Evolutionary conservation across 2,113 vertebrate genomes (phyloP).

Genomic region (Scartelaos histophorus): DNA sequence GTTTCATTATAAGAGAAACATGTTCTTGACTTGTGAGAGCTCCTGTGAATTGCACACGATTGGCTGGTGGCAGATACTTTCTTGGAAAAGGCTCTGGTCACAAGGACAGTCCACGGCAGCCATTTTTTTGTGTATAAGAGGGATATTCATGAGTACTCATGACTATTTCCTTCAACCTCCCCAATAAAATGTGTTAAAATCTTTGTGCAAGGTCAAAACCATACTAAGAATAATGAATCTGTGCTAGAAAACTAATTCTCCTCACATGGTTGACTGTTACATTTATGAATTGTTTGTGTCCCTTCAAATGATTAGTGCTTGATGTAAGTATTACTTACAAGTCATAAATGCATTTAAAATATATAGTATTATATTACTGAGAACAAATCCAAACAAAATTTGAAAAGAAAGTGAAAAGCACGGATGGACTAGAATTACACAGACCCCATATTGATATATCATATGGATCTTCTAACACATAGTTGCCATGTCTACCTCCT

Average conservation of each 20-base stretch:
- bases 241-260: background rate
- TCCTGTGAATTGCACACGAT: constrained; percentile 26
- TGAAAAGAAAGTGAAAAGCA: no score
- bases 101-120: constrained; percentile 18
- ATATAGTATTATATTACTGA: no score
- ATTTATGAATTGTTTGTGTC: no score
- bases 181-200: background rate
- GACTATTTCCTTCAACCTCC: constrained; percentile 14
- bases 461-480: no score
- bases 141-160: constrained; percentile 22
- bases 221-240: background rate
- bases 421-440: no score
- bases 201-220: background rate
- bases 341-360: no score
- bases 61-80: constrained; percentile 33
- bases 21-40: constrained; percentile 46
- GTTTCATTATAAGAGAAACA: constrained; percentile 45
- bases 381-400: no score
- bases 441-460: no score
- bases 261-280: no score
- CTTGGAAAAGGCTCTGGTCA: constrained; percentile 34
- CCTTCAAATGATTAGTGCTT: no score
- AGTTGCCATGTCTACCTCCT: no score
- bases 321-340: no score
- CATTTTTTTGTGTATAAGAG: constrained; percentile 20